phyloP scores from a whole-genome alignment of 2,113 vertebrate species.

The Melierax canorus region DNA sequence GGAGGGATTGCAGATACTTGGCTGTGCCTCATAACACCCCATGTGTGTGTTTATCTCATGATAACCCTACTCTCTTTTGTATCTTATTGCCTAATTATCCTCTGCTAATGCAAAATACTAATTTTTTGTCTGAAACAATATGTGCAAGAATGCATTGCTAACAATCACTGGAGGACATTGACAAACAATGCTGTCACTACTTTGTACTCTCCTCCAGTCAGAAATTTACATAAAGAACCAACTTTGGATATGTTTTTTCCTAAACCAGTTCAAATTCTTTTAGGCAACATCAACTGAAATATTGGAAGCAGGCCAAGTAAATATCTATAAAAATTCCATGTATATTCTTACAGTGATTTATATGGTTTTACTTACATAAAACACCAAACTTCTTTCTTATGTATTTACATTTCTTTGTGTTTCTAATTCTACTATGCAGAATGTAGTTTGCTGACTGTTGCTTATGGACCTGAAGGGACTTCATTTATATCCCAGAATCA shows the following conservation, averaged over 20 bases:
- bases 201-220: constrained; percentile 45
- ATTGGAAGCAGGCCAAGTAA: background rate
- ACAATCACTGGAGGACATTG: constrained; percentile 73
- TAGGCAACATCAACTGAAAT: background rate
- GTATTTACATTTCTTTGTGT: background rate
- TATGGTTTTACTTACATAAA: background rate
- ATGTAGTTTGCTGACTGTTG: background rate
- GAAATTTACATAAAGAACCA: constrained; percentile 52
- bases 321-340: background rate
- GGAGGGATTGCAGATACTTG: constrained; percentile 78
- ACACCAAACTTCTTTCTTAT: background rate
- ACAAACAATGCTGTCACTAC: constrained; percentile 64
- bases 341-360: background rate
- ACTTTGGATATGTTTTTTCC: constrained; percentile 16
- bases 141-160: constrained; percentile 73
- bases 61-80: constrained; percentile 78
- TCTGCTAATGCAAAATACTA: constrained; percentile 82
- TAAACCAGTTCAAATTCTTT: constrained; percentile 3
- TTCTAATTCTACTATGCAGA: background rate
- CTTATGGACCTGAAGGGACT: background rate
- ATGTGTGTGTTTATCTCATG: constrained; percentile 83
- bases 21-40: constrained; percentile 79
- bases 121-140: constrained; percentile 82
- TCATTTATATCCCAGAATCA: background rate
- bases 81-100: constrained; percentile 84